Conservation (phyloP, 2,797 vertebrate genomes). For the Mormyrus hasselquistii region DNA sequence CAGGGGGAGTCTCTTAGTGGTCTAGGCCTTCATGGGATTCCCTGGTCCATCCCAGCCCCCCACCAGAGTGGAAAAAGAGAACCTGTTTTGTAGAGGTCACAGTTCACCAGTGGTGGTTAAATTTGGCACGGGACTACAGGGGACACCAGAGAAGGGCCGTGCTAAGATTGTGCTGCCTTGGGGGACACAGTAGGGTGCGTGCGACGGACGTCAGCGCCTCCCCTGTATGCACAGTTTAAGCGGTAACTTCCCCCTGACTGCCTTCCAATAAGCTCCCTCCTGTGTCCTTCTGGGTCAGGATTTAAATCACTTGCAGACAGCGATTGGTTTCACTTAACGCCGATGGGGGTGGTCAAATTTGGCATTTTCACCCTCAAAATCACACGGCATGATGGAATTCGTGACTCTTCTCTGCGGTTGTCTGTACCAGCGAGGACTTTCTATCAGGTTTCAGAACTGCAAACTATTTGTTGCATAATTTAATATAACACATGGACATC, state of each 20-base stretch:
- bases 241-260: neutral
- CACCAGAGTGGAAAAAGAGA: neutral
- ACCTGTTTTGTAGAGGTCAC: neutral
- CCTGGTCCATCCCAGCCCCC: neutral
- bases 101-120: constrained; percentile 8
- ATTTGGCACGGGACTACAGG: neutral
- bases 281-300: neutral
- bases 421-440: neutral
- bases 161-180: neutral
- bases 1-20: neutral
- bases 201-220: neutral
- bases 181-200: neutral
- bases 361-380: neutral
- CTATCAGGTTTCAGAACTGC: neutral
- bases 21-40: neutral
- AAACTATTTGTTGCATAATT: neutral
- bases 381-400: neutral
- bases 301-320: neutral
- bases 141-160: neutral
- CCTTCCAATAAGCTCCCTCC: neutral
- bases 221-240: neutral
- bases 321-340: neutral
- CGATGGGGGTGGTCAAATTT: neutral
- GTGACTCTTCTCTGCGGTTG: neutral
- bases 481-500: neutral